Conservation (phyloP, 2,113 vertebrate species). For the Acrocephalus arundinaceus region DNA sequence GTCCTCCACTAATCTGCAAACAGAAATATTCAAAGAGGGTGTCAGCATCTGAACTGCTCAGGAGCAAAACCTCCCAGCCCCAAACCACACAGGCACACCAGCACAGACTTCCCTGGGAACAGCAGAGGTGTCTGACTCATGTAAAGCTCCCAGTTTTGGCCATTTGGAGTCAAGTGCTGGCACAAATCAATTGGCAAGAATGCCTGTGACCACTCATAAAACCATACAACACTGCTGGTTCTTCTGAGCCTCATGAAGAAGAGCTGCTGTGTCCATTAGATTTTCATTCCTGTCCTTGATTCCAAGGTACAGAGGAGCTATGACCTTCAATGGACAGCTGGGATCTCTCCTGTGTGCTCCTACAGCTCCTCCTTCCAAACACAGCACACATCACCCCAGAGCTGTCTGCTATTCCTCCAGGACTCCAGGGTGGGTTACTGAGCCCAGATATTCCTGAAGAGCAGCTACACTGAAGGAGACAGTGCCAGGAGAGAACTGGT, state of each 20-base stretch:
- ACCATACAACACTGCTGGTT: not conserved
- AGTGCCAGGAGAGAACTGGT: not conserved
- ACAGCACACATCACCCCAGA: not conserved
- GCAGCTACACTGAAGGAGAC: not conserved
- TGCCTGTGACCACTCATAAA: not conserved
- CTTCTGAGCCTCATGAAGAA: not conserved
- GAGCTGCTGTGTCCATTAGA: not conserved
- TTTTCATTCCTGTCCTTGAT: constrained; percentile 41
- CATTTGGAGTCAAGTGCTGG: not conserved
- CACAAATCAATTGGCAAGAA: not conserved
- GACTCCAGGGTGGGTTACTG: not conserved
- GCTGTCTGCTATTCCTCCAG: not conserved
- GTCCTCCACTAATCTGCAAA: not conserved
- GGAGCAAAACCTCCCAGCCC: not conserved
- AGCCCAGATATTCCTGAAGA: not conserved
- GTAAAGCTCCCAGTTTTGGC: not conserved
- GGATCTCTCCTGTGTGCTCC: not conserved
- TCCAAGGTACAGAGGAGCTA: not conserved
- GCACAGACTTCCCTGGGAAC: not conserved
- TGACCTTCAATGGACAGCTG: not conserved
- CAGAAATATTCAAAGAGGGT: not conserved
- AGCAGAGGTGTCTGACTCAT: not conserved
- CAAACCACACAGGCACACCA: not conserved
- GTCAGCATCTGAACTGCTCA: not conserved
- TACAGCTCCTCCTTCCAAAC: not conserved